A percentile compares a stretch with the other conserved stretches of the same genome.
phyloP scores from a whole-genome alignment of 2,888 invertebrate genomes.

The Microctonus hyperodae region DNA sequence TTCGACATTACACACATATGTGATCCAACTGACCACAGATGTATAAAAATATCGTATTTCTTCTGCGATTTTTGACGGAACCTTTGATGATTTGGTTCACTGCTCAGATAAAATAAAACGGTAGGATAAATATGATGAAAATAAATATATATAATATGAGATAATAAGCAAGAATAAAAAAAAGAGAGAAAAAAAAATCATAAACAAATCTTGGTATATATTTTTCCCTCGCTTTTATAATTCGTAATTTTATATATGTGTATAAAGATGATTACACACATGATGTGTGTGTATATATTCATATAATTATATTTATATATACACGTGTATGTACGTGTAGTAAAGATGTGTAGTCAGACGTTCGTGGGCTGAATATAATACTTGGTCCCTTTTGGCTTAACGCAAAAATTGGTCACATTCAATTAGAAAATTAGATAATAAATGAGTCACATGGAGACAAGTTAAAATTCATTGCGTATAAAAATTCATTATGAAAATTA shows the following conservation, averaged over 20 bases:
- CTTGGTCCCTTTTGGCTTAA: slow-evolving; percentile 35
- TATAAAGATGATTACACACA: too few relatives aligned
- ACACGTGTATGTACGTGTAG: neutral
- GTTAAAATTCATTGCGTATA: slow-evolving; percentile 28
- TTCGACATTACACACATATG: neutral
- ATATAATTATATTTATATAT: too few relatives aligned
- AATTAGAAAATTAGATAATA: slow-evolving; percentile 44
- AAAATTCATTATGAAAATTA: neutral
- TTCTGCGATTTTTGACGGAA: neutral
- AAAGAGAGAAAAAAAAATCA: neutral
- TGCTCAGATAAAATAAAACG: neutral
- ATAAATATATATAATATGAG: neutral
- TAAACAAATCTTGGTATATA: neutral
- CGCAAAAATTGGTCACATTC: slow-evolving; percentile 51
- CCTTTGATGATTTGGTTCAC: slow-evolving; percentile 16
- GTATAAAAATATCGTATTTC: slow-evolving; percentile 12
- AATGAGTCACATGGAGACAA: slow-evolving; percentile 36
- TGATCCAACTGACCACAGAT: neutral
- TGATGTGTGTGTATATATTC: too few relatives aligned
- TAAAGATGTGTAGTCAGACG: neutral
- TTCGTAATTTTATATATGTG: too few relatives aligned
- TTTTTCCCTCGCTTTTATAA: too few relatives aligned
- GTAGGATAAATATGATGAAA: slow-evolving; percentile 4
- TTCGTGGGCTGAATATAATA: neutral
- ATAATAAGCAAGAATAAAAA: neutral